Evolutionary conservation across 2,888 invertebrate genomes (phyloP), one percentile per base, ranked within the genome.

Genomic region (Spilosoma lubricipeda): DNA sequence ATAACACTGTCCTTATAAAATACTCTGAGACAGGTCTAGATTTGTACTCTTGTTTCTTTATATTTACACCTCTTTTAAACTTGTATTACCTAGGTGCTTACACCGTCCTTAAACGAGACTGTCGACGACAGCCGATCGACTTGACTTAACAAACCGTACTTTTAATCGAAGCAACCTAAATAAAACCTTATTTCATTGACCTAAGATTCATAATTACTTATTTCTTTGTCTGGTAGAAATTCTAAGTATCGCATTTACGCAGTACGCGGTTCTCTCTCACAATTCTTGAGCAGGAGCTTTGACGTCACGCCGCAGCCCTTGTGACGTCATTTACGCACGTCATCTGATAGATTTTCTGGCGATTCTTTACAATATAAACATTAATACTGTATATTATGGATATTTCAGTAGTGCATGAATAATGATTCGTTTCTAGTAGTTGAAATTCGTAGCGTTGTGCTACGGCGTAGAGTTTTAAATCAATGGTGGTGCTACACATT

Each of bases 201-300:
- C 0, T 76, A 82, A 77, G 74, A 73, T 75, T 72, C 15, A 45
- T 33, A 74, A 42, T 74, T 4, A 42, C 23, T 64, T 70, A 11
- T 3, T 15, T 13, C 7, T 56, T 15, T 52, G 42, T 70, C 48
- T 72, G 64, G 65, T 68, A 59, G 72, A 73, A 70, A 72, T 80
- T 77, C 77, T 69, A 72, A 76, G 77, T 80, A 75, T 84, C 86
- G 86, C 84, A 89, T 84, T 86, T 91, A 88, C 90, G 89, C 89
- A 88, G 85, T 87, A 90, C 88, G 87, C 87, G 86, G 75, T 70
- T 70, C n/a, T 59, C 78, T 75, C 66, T 65, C 74, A 52, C 73
- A 59, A 67, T 63, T 71, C 73, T 74, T 36, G 70, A 69, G 70
- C 76, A 75, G 70, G 72, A 73, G 71, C 48, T 72, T 80, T 87